Evolutionary conservation across 2,113 vertebrate species (phyloP).

Genomic region (Brachypodius melanocephalos): DNA sequence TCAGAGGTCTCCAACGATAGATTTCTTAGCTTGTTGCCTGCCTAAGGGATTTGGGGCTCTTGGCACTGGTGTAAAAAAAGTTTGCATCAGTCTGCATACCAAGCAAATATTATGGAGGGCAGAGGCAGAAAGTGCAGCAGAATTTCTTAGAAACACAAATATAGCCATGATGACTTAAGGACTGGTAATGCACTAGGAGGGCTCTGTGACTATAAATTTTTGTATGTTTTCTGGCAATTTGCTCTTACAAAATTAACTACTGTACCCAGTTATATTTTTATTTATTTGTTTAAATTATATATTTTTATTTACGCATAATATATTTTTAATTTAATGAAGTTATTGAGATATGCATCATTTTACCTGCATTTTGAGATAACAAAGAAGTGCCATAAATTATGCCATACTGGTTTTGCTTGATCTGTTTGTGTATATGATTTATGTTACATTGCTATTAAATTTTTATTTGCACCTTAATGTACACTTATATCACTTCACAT

Average conservation of each 20-base stretch:
- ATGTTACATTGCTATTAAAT: neutral
- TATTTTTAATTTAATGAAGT: neutral
- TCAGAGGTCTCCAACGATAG: rapidly evolving
- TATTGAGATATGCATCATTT: neutral
- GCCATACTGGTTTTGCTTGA: neutral
- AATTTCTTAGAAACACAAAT: neutral
- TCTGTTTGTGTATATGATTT: neutral
- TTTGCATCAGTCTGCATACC: neutral
- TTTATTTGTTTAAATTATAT: neutral
- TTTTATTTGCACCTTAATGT: neutral
- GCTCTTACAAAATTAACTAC: neutral
- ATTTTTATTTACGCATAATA: neutral
- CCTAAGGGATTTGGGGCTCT: neutral
- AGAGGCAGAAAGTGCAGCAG: neutral
- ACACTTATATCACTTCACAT: neutral
- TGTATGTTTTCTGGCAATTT: neutral
- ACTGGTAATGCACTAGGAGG: neutral
- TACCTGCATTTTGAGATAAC: neutral
- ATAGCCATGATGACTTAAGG: neutral
- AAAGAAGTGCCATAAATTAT: neutral
- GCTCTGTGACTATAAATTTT: neutral
- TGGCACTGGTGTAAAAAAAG: neutral
- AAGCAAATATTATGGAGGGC: neutral
- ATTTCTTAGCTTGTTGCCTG: neutral
- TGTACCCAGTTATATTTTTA: neutral